These are phyloP conservation scores for Pollicipes pollicipes DNA, from an alignment of 1,140 invertebrate species.

Conservation along the genomic window DNA sequence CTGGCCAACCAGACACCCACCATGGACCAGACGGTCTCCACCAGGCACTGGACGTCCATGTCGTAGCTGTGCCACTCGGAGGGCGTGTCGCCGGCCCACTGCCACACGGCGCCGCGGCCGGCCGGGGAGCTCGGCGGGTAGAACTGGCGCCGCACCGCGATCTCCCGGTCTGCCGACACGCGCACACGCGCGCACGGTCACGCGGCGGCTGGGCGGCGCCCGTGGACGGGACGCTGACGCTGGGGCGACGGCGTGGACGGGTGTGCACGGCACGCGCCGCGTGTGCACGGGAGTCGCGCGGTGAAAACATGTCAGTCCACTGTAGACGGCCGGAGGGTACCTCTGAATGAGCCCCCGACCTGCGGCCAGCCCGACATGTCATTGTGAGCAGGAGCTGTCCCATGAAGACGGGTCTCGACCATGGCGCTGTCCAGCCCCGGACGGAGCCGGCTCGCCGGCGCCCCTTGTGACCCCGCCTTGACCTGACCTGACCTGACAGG, in stretches of 20 bases:
- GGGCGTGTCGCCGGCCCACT: conserved; percentile 39
- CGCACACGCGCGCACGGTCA: not conserved
- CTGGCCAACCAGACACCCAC: conserved; percentile 26
- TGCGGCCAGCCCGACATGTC: no score
- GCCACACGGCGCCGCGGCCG: conserved; percentile 66
- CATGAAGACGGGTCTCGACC: no score
- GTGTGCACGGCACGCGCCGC: not conserved
- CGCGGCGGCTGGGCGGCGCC: no score
- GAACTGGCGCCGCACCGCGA: conserved; percentile 50
- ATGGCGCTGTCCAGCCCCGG: no score
- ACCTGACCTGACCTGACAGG: not conserved
- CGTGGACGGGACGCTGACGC: no score
- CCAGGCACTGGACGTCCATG: conserved; percentile 54
- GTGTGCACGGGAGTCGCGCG: not conserved
- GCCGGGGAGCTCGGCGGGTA: conserved; percentile 57
- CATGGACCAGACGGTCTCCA: conserved; percentile 52
- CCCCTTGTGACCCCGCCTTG: not conserved
- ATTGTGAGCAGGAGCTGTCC: no score
- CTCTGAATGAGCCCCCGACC: no score
- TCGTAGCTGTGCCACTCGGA: conserved; percentile 53
- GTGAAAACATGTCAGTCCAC: not conserved
- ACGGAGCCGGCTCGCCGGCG: no score
- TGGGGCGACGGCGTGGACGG: not conserved
- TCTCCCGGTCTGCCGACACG: conserved; percentile 26
- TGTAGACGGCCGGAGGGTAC: not conserved